phyloP scores from a whole-genome alignment of 2,113 vertebrate genomes.

The Anarrhichthys ocellatus region DNA sequence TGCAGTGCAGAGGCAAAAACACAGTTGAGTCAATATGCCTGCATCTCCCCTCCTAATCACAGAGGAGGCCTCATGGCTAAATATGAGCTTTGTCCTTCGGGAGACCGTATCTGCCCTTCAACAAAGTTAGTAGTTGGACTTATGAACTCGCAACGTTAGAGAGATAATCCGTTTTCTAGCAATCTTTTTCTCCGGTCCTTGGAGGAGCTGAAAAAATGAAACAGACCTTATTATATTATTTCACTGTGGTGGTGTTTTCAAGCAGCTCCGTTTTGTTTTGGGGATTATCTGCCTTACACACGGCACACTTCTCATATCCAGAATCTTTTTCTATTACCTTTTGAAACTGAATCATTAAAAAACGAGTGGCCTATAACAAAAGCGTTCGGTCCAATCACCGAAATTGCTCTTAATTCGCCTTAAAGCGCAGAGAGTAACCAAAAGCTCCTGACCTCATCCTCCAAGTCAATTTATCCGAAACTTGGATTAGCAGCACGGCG shows the following conservation, averaged over 20 bases:
- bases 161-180: constrained; percentile 83
- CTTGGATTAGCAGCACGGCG: constrained; percentile 51
- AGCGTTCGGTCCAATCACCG: constrained; percentile 36
- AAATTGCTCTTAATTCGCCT: constrained; percentile 56
- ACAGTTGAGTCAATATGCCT: constrained; percentile 77
- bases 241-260: constrained; percentile 77
- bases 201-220: constrained; percentile 78
- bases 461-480: constrained; percentile 28
- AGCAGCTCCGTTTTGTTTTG: constrained; percentile 76
- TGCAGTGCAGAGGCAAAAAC: constrained; percentile 78
- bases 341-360: constrained; percentile 70
- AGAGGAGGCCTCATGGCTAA: constrained; percentile 82
- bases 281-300: constrained; percentile 71
- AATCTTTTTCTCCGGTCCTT: constrained; percentile 77
- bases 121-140: constrained; percentile 84
- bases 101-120: constrained; percentile 84
- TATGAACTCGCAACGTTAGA: constrained; percentile 81
- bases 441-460: constrained; percentile 34
- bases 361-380: constrained; percentile 43
- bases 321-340: constrained; percentile 67
- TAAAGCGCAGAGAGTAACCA: constrained; percentile 32
- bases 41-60: constrained; percentile 79
- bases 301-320: constrained; percentile 74
- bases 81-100: constrained; percentile 79
- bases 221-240: constrained; percentile 81